Conservation (phyloP, 1,140 invertebrate species). For the Phortica variegata region DNA sequence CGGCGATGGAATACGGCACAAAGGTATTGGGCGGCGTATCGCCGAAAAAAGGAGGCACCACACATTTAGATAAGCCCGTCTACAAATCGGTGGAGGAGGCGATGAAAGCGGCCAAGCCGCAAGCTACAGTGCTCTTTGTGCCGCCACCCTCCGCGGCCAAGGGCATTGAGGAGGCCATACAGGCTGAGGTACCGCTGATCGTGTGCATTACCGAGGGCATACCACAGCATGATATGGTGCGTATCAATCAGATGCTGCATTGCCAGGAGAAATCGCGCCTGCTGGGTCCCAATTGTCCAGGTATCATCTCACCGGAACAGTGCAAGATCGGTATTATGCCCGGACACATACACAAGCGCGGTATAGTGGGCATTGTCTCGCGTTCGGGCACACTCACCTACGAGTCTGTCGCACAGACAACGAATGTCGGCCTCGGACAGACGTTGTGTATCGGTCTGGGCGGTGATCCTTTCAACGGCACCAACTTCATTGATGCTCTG, state of each 20-base stretch:
- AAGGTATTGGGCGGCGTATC: constrained; percentile 96
- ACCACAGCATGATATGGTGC: constrained; percentile 97
- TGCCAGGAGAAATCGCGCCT: constrained; percentile 89
- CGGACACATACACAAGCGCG: constrained; percentile 91
- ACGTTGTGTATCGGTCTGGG: constrained; percentile 97
- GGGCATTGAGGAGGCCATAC: constrained; percentile 93
- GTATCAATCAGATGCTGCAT: constrained; percentile 84
- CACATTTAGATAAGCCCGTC: constrained; percentile 91
- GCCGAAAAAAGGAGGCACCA: constrained; percentile 91
- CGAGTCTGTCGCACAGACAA: constrained; percentile 97
- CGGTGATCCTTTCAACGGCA: constrained; percentile 99
- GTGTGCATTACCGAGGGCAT: constrained; percentile 99
- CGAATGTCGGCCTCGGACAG: constrained; percentile 89
- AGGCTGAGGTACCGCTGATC: constrained; percentile 94
- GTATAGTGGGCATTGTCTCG: constrained; percentile 93
- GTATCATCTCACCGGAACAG: constrained; percentile 93
- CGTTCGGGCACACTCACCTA: constrained; percentile 98
- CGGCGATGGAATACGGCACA: constrained; percentile 97
- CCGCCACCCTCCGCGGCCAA: constrained; percentile 89
- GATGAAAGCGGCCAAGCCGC: constrained; percentile 76
- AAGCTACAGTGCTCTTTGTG: constrained; percentile 95
- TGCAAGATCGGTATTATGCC: constrained; percentile 99
- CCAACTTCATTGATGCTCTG: constrained; percentile 99
- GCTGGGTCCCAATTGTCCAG: constrained; percentile 97
- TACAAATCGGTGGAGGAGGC: constrained; percentile 84